These are phyloP conservation scores for Phania funesta DNA, from an alignment of 2,888 invertebrate genomes.

Conservation along the genomic window DNA sequence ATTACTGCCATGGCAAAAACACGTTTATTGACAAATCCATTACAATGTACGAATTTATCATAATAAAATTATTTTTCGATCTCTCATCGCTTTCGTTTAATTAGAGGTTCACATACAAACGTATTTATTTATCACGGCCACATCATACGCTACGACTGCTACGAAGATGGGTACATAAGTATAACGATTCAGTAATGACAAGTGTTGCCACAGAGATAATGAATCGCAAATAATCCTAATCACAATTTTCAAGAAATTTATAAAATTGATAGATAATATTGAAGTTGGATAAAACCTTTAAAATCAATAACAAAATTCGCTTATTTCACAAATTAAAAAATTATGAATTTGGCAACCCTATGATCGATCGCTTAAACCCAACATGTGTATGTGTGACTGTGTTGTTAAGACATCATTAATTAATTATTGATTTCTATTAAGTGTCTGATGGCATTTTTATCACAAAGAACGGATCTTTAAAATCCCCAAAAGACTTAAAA, in stretches of 20 bases:
- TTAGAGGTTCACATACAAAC: not conserved
- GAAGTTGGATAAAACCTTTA: too few species aligned
- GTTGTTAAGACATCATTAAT: constrained; percentile 66
- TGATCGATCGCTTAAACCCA: too few species aligned
- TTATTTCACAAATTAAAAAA: too few species aligned
- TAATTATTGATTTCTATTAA: constrained; percentile 66
- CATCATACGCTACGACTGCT: too few species aligned
- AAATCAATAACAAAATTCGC: too few species aligned
- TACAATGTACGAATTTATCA: constrained; percentile 44
- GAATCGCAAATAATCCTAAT: too few species aligned
- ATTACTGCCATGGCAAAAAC: constrained; percentile 3
- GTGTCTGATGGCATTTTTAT: constrained; percentile 63
- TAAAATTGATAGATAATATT: too few species aligned
- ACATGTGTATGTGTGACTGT: constrained; percentile 34
- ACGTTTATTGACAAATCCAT: constrained; percentile 9
- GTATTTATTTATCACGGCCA: not conserved
- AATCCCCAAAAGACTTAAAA: constrained; percentile 51
- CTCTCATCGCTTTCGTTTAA: constrained; percentile 12
- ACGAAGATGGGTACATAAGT: too few species aligned
- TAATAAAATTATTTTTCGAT: constrained; percentile 22
- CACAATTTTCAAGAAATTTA: too few species aligned
- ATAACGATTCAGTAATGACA: not conserved
- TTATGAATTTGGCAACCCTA: too few species aligned
- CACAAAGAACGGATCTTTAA: constrained; percentile 63
- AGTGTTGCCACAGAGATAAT: not conserved